Conservation (phyloP, 2,113 vertebrate species). For the Brachyistius frenatus region DNA sequence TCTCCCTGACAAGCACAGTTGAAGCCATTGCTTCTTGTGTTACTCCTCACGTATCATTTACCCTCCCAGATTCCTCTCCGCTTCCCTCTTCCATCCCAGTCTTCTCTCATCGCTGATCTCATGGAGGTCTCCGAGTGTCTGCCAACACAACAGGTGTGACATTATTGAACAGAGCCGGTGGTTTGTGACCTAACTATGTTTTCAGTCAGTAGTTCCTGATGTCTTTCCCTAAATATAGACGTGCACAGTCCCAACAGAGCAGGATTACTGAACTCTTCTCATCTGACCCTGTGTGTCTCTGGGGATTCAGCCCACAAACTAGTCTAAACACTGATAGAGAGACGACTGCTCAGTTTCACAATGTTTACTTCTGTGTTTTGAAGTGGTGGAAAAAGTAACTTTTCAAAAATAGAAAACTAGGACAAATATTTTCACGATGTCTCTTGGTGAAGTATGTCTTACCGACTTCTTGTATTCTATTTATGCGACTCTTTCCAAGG, state of each 20-base stretch:
- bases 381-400: not conserved
- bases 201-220: slow-evolving; percentile 60
- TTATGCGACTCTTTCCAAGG: too few species aligned
- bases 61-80: not conserved
- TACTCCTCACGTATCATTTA: not conserved
- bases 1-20: not conserved
- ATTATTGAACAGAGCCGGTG: slow-evolving; percentile 44
- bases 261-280: slow-evolving; percentile 44
- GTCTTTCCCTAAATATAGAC: slow-evolving; percentile 71
- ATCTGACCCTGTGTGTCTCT: slow-evolving; percentile 30
- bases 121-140: slow-evolving; percentile 34
- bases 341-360: not conserved
- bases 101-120: slow-evolving; percentile 66
- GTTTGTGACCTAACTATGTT: slow-evolving; percentile 53
- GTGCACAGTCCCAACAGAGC: slow-evolving; percentile 27
- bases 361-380: not conserved
- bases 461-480: too few species aligned
- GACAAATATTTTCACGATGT: too few species aligned
- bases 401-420: not conserved
- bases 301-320: slow-evolving; percentile 10
- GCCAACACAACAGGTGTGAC: slow-evolving; percentile 77
- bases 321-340: slow-evolving; percentile 19
- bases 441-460: too few species aligned
- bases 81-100: slow-evolving; percentile 23
- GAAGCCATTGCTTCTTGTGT: slow-evolving; percentile 1